These are phyloP conservation scores for Nibea coibor DNA, from an alignment of 2,113 vertebrate genomes.

Conservation along the genomic window DNA sequence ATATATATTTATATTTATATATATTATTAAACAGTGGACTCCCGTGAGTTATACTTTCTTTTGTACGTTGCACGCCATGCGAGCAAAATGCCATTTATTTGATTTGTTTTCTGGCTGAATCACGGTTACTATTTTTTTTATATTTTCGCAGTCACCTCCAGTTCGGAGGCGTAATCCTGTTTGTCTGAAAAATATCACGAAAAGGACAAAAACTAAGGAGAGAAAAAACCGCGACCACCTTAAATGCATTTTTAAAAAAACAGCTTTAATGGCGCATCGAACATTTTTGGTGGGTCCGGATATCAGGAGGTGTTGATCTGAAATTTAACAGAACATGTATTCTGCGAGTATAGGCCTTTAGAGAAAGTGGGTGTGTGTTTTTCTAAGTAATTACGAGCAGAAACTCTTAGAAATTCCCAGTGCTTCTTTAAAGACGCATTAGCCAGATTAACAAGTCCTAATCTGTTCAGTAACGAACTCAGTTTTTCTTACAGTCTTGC, in stretches of 20 bases:
- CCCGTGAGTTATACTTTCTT: background rate
- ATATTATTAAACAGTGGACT: background rate
- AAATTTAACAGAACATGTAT: background rate
- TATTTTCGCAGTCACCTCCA: background rate
- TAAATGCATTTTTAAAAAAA: too few species aligned
- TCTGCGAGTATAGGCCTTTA: background rate
- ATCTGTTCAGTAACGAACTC: background rate
- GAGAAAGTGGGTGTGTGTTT: background rate
- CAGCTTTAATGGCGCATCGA: too few species aligned
- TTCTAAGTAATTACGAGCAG: background rate
- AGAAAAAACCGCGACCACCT: background rate
- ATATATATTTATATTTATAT: too few species aligned
- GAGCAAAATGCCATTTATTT: background rate
- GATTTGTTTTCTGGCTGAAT: background rate
- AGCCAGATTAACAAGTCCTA: background rate
- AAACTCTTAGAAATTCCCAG: background rate
- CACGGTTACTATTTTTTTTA: background rate
- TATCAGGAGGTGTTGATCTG: background rate
- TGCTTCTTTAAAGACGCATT: background rate
- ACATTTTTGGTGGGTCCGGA: background rate
- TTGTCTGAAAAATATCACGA: background rate
- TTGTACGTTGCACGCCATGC: background rate
- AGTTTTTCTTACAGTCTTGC: background rate
- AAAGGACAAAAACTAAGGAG: background rate
- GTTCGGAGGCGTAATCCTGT: background rate